phyloP scores from a whole-genome alignment of 2,797 vertebrate species.

The Pagetopsis macropterus region DNA sequence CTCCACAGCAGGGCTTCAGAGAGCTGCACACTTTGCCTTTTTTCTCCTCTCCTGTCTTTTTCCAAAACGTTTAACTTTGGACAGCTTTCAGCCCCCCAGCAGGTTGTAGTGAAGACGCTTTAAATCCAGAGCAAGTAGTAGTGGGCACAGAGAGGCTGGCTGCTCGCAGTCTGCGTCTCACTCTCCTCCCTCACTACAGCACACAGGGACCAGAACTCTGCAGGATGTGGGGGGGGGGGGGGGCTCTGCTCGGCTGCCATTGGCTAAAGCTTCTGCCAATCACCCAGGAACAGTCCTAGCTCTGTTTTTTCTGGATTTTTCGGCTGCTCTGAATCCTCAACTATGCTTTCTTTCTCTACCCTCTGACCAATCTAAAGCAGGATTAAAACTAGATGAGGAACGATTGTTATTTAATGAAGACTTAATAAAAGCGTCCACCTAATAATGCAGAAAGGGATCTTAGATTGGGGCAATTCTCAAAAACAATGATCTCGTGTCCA shows the following conservation, averaged over 20 bases:
- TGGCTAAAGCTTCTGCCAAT: constrained; percentile 61
- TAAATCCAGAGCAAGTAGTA: constrained; percentile 82
- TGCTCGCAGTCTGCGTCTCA: constrained; percentile 75
- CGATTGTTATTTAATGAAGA: constrained; percentile 39
- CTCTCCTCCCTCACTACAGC: constrained; percentile 70
- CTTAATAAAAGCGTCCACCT: constrained; percentile 13
- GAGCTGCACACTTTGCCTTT: constrained; percentile 52
- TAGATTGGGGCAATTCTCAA: constrained; percentile 15
- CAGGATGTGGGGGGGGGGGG: constrained; percentile 55
- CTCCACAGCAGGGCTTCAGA: constrained; percentile 48
- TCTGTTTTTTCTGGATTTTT: constrained; percentile 55
- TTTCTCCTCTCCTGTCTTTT: constrained; percentile 26
- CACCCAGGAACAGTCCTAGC: constrained; percentile 66
- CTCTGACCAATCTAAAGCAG: constrained; percentile 59
- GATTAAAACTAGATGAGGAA: constrained; percentile 49
- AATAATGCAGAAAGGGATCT: constrained; percentile 30
- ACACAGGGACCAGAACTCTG: constrained; percentile 71
- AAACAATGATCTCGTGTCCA: constrained; percentile 13
- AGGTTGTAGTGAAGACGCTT: constrained; percentile 63
- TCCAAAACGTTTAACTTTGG: constrained; percentile 59
- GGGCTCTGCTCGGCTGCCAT: constrained; percentile 59
- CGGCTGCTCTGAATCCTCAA: constrained; percentile 43
- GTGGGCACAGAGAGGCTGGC: constrained; percentile 61
- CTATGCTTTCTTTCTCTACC: constrained; percentile 44
- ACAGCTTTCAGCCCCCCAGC: constrained; percentile 57